phyloP scores from a whole-genome alignment of 2,113 vertebrate genomes.

The Cyprinodon brontotheroides region DNA sequence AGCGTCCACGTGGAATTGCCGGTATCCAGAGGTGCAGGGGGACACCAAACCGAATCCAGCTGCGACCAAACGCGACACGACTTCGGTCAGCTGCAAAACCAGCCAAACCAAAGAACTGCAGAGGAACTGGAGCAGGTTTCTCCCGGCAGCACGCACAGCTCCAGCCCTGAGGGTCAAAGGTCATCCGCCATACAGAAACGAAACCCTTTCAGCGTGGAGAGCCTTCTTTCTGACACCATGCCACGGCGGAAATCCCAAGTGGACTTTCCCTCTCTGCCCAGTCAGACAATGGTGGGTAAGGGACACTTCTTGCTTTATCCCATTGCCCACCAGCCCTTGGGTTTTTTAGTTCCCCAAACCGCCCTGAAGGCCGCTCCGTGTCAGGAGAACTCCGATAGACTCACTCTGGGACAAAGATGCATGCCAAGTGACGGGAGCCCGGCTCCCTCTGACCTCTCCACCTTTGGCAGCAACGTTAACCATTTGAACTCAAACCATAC shows the following conservation, averaged over 20 bases:
- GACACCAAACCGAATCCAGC: conserved; percentile 75
- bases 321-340: conserved; percentile 91
- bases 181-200: conserved; percentile 82
- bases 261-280: conserved; percentile 85
- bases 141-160: conserved; percentile 70
- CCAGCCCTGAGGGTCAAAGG: conserved; percentile 66
- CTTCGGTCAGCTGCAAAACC: conserved; percentile 68
- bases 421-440: conserved; percentile 48
- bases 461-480: conserved; percentile 43
- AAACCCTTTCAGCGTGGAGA: conserved; percentile 92
- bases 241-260: conserved; percentile 81
- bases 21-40: conserved; percentile 42
- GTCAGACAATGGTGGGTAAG: conserved; percentile 89
- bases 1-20: conserved; percentile 64
- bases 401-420: conserved; percentile 57
- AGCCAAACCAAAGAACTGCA: conserved; percentile 84
- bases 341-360: conserved; percentile 92
- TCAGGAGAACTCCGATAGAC: conserved; percentile 57
- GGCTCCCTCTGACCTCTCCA: conserved; percentile 50
- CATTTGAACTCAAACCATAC: conserved; percentile 42
- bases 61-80: conserved; percentile 78
- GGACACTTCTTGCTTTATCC: conserved; percentile 95
- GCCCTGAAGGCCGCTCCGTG: conserved; percentile 80
- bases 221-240: conserved; percentile 86
- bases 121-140: conserved; percentile 78